phyloP scores from a whole-genome alignment of 2,888 invertebrate genomes.

The Eupithecia tripunctaria region DNA sequence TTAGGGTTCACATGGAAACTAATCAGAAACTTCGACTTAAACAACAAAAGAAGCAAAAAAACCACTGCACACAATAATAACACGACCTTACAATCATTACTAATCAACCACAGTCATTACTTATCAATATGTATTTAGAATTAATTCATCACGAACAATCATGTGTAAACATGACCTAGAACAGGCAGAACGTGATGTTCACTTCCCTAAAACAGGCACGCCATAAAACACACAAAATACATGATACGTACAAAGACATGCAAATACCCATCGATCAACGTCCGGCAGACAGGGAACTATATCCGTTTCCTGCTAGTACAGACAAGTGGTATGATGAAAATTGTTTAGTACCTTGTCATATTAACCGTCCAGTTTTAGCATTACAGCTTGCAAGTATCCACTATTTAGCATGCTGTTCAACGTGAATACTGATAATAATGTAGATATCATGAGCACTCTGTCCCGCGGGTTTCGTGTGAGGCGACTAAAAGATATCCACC shows the following conservation, averaged over 20 bases:
- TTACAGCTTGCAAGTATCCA: background rate
- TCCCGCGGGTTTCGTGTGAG: too few species aligned
- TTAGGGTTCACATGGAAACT: background rate
- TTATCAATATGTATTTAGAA: conserved; percentile 12
- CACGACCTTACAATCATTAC: conserved; percentile 11
- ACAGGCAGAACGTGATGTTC: conserved; percentile 41
- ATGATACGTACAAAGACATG: conserved; percentile 40
- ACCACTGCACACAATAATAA: background rate
- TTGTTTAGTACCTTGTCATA: background rate
- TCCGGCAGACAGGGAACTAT: conserved; percentile 54
- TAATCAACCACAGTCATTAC: conserved; percentile 3
- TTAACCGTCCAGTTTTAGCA: background rate
- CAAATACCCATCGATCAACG: conserved; percentile 60
- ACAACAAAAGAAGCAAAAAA: conserved; percentile 10
- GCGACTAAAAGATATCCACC: too few species aligned
- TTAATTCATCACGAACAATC: conserved; percentile 22
- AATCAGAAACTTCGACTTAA: conserved; percentile 1
- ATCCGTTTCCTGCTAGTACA: conserved; percentile 57
- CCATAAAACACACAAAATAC: conserved; percentile 18
- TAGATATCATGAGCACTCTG: too few species aligned
- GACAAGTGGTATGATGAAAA: background rate
- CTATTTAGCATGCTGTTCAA: background rate
- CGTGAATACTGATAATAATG: too few species aligned
- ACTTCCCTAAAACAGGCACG: conserved; percentile 36
- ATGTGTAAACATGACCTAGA: conserved; percentile 44